Conservation (phyloP, 2,888 invertebrate species). For the Tetanocera ferruginea region DNA sequence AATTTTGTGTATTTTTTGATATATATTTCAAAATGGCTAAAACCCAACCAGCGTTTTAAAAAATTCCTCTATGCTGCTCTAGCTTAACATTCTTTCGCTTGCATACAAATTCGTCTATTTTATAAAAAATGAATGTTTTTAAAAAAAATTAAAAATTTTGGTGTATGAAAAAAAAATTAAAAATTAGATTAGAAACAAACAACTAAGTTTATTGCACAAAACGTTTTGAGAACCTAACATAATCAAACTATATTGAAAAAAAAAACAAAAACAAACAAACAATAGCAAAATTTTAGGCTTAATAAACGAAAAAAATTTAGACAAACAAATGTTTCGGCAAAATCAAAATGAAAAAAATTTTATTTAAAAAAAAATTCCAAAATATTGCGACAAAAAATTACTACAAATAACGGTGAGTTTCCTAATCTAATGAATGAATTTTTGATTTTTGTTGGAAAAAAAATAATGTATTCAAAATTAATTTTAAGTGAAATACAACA, state of each 20-base stretch:
- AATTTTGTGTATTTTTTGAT: too few species aligned
- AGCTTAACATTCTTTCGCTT: conserved; percentile 35
- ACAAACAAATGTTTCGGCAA: conserved; percentile 51
- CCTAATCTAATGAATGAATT: conserved; percentile 60
- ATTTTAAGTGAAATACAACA: background rate
- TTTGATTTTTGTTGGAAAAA: conserved; percentile 42
- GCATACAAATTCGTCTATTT: background rate
- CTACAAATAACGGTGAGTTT: conserved; percentile 63
- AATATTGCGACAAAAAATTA: conserved; percentile 46
- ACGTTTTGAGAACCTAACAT: conserved; percentile 54
- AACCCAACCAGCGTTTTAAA: too few species aligned
- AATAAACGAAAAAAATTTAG: conserved; percentile 54
- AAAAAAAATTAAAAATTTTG: conserved; percentile 27
- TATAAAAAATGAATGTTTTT: conserved; percentile 28
- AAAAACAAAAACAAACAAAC: too few species aligned
- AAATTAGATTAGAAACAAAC: conserved; percentile 54
- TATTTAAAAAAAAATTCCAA: conserved; percentile 45
- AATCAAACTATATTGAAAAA: conserved; percentile 55
- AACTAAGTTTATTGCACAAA: conserved; percentile 49
- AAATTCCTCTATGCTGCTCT: too few species aligned
- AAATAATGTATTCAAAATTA: background rate
- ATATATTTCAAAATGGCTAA: too few species aligned
- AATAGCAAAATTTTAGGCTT: conserved; percentile 65
- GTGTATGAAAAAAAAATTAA: conserved; percentile 27
- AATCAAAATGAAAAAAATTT: conserved; percentile 51